A percentile compares a stretch with the other conserved stretches of the same genome.
phyloP scores from a whole-genome alignment of 2,797 vertebrate species.

The Geotrypetes seraphini region DNA sequence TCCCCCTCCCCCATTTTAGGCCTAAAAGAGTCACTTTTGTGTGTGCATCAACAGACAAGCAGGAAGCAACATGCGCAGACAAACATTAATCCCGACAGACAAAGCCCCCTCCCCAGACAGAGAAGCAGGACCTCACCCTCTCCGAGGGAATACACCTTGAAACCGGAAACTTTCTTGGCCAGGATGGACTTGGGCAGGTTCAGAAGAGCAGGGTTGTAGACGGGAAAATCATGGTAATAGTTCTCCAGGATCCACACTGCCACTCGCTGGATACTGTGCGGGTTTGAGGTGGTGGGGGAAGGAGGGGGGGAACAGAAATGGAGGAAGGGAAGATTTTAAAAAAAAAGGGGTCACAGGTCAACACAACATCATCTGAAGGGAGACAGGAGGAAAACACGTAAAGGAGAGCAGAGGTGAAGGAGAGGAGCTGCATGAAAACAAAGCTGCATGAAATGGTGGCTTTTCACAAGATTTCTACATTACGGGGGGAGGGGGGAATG shows the following conservation, averaged over 20 bases:
- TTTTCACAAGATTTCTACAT: too few relatives aligned
- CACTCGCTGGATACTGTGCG: slow-evolving; percentile 78
- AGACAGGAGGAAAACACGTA: background rate
- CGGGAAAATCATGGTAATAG: slow-evolving; percentile 88
- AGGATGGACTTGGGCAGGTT: slow-evolving; percentile 91
- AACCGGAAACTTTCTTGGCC: slow-evolving; percentile 85
- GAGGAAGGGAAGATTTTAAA: background rate
- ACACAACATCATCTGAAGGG: accelerated
- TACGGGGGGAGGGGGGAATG: too few relatives aligned
- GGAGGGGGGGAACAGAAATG: background rate
- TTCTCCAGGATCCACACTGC: slow-evolving; percentile 86
- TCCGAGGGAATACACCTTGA: slow-evolving; percentile 88
- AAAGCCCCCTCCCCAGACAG: too few relatives aligned
- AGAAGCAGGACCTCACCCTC: slow-evolving; percentile 67
- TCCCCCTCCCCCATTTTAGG: too few relatives aligned
- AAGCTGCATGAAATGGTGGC: too few relatives aligned
- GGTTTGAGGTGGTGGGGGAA: slow-evolving; percentile 7
- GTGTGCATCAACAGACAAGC: too few relatives aligned
- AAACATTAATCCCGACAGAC: too few relatives aligned
- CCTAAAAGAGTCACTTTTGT: too few relatives aligned
- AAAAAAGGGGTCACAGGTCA: background rate
- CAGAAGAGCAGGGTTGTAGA: slow-evolving; percentile 85
- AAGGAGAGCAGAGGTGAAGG: background rate
- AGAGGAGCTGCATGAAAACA: background rate
- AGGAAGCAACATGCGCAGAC: too few relatives aligned